These are phyloP conservation scores for Oreochromis spilurus DNA, from an alignment of 2,113 vertebrate genomes.

Conservation along the genomic window DNA sequence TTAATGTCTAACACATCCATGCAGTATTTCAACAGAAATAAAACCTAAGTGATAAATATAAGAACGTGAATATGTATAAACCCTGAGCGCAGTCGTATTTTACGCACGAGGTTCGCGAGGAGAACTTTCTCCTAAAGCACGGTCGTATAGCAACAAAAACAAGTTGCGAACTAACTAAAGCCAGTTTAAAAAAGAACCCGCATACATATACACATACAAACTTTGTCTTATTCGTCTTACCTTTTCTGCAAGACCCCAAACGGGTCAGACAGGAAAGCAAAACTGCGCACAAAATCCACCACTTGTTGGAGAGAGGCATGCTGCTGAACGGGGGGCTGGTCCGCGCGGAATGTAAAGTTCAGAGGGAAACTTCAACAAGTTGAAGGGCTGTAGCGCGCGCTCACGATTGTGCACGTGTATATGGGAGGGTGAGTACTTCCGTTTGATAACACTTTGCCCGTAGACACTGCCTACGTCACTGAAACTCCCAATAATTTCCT, in stretches of 20 bases:
- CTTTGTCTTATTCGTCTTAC: constrained; percentile 12
- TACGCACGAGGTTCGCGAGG: neutral
- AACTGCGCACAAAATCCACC: constrained; percentile 36
- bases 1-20: neutral
- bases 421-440: constrained; percentile 53
- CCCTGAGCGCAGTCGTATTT: neutral
- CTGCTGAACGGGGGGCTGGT: neutral
- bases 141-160: neutral
- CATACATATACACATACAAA: too few relatives aligned
- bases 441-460: constrained; percentile 14
- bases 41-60: neutral
- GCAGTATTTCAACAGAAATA: neutral
- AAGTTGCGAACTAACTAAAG: neutral
- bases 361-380: constrained; percentile 30
- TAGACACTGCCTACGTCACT: neutral
- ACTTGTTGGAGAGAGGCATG: constrained; percentile 25
- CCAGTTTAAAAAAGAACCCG: neutral
- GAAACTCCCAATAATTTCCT: constrained; percentile 2
- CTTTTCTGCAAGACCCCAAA: constrained; percentile 10
- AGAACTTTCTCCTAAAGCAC: neutral
- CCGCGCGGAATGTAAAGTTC: neutral
- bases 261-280: neutral
- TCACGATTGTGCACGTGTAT: neutral
- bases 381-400: constrained; percentile 1
- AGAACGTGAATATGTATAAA: neutral